Evolutionary conservation across 2,888 invertebrate genomes (phyloP), one percentile per base, ranked within the genome.

Genomic region (Lymantria monacha): DNA sequence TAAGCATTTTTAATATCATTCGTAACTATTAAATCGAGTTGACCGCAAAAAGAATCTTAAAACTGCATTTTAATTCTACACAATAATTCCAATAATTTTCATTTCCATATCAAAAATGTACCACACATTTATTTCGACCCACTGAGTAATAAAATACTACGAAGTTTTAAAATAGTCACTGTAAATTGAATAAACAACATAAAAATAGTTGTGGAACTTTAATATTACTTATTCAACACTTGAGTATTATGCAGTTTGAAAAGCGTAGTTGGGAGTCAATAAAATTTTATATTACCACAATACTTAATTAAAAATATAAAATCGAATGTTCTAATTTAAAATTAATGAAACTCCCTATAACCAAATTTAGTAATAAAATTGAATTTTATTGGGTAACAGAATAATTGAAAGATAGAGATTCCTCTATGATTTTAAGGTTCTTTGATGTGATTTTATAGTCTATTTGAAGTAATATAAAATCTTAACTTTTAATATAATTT

Each of bases 261-360:
- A 53, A 55, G 43, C 43, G 48, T 55, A 51, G 55, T 61, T 63
- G 56, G 54, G 46, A 42, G 52, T 45, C 15, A 48, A 66, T 70
- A 65, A 72, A 70, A 61, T 30, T 61, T 65, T 65, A 71, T 53
- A 59, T 43, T 53, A 55, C 63, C 63, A 72, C 71, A 72, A 63
- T 66, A 55, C 62, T 66, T 71, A 67, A 70, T 69, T 72, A 62
- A 64, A 70, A 68, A 51, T 66, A 59, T 60, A 59, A 61, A 65
- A 57, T 51, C 50, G 45, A 66, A 63, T 56, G 57, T 53, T 57
- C 57, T 65, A 63, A 66, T 71, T 72, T 70, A 70, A 72, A 63
- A 59, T 48, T 64, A 61, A 72, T 68, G 55, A 63, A 70, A 60
- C 57, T 30, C 61, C 48, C 49, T 61, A 22, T 57, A 59, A 61